A percentile compares a stretch with the other conserved stretches of the same genome.
Conservation (phyloP, 2,797 vertebrate species). For the Xiphophorus birchmanni region DNA sequence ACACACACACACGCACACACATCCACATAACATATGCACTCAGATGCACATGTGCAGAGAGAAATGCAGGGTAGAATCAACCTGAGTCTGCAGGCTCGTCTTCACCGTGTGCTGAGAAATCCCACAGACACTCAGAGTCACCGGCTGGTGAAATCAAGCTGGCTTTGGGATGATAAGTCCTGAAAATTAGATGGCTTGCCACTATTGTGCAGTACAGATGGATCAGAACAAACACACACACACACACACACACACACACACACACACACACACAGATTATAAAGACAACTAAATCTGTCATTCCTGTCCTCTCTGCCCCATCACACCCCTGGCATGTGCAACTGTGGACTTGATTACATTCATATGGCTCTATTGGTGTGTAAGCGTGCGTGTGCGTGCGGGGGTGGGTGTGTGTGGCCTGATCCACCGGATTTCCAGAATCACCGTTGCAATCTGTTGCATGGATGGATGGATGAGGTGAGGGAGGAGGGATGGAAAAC, state of each 20-base stretch:
- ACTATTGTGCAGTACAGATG: constrained; percentile 57
- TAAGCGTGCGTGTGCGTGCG: constrained; percentile 21
- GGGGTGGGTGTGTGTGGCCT: constrained; percentile 27
- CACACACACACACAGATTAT: constrained; percentile 49
- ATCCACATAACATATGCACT: constrained; percentile 1
- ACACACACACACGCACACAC: constrained; percentile 9
- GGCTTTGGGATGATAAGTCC: constrained; percentile 77
- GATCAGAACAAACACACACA: constrained; percentile 44
- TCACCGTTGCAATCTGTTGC: constrained; percentile 74
- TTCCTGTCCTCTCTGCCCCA: constrained; percentile 41
- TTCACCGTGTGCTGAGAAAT: constrained; percentile 59
- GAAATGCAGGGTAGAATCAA: constrained; percentile 46
- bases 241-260: not conserved
- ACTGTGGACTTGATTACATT: constrained; percentile 68
- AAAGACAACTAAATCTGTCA: constrained; percentile 62
- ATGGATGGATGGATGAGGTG: constrained; percentile 43
- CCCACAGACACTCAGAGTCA: constrained; percentile 52
- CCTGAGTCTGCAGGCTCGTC: constrained; percentile 67
- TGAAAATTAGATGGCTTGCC: constrained; percentile 78
- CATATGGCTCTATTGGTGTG: constrained; percentile 45
- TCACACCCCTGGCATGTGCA: constrained; percentile 50
- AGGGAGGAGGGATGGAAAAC: constrained; percentile 31
- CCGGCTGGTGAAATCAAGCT: constrained; percentile 63
- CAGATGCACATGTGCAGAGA: constrained; percentile 4
- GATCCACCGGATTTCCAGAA: constrained; percentile 72